These are phyloP conservation scores for Hetaerina americana DNA, from an alignment of 1,140 invertebrate genomes.

Conservation along the genomic window DNA sequence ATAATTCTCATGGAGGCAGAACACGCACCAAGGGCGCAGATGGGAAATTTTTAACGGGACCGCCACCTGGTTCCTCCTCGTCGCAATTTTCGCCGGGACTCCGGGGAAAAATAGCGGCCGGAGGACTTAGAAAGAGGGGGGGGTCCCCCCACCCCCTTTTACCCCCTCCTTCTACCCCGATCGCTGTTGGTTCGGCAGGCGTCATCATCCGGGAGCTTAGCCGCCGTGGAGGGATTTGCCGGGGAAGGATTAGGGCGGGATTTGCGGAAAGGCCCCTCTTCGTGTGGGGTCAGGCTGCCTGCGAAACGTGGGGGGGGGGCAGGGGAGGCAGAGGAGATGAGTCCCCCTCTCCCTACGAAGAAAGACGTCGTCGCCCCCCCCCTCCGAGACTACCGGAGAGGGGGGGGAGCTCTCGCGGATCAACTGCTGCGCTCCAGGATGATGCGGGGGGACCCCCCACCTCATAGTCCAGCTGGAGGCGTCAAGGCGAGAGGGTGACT, in stretches of 20 bases:
- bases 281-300: no score
- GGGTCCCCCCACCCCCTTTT: neutral
- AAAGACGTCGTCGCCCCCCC: no score
- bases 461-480: no score
- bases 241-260: neutral
- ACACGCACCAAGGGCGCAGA: neutral
- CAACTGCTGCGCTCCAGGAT: no score
- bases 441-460: no score
- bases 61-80: neutral
- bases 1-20: no score
- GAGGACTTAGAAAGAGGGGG: no score
- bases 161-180: neutral
- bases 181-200: neutral
- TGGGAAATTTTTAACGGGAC: neutral
- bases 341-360: no score
- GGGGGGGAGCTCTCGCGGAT: no score
- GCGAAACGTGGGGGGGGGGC: neutral
- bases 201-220: neutral
- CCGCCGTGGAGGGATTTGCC: neutral
- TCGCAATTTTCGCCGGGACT: neutral
- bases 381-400: no score
- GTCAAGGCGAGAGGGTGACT: no score
- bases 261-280: no score
- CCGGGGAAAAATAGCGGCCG: neutral
- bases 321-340: neutral